Evolutionary conservation across 2,888 invertebrate species (phyloP), one percentile per base, ranked within the genome.

Genomic region (Mechanitis messenoides): DNA sequence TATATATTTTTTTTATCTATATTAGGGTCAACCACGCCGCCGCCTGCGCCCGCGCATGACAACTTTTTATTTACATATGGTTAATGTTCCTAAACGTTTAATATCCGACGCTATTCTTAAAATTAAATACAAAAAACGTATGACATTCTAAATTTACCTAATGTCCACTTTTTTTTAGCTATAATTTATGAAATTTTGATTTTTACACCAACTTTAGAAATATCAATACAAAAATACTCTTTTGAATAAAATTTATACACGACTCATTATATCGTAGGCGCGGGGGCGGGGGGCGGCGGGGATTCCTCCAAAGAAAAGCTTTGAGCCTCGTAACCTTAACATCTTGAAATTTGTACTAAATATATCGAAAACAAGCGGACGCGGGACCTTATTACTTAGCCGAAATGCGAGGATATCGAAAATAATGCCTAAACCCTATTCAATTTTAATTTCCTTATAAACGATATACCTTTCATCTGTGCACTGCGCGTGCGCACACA

Each of bases 51-150:
- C 74, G 74, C 77, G 72, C 77, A 81, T 74, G 68, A 79, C 79
- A 82, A 81, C 83, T 85, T 87, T 83, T 86, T 93, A 91, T 91
- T 91, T 93, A 93, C 93, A 93, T 92, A 92, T 92, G 92, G 92
- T 92, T 92, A 92, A 92, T 92, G 92, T 84, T 91, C 92, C 92
- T 93, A 92, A 93, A 92, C 86, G 88, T 92, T 92, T 91, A 88
- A 91, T 92, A 91, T 84, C 87, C 92, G 87, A 91, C 84, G 80
- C 91, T 91, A 91, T 88, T 87, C 91, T 91, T 91, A 90, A 90
- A 91, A 90, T 90, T 91, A 91, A 88, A 91, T 91, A 91, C 89
- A 90, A 90, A 90, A 91, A 91, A 90, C 86, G 87, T 81, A 87
- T 87, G 89, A 87, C 88, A 84, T 78, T 86, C 88, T 90, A 90